These are phyloP conservation scores for Poecilia velifera DNA, from an alignment of 2,797 vertebrate species.

Conservation along the genomic window DNA sequence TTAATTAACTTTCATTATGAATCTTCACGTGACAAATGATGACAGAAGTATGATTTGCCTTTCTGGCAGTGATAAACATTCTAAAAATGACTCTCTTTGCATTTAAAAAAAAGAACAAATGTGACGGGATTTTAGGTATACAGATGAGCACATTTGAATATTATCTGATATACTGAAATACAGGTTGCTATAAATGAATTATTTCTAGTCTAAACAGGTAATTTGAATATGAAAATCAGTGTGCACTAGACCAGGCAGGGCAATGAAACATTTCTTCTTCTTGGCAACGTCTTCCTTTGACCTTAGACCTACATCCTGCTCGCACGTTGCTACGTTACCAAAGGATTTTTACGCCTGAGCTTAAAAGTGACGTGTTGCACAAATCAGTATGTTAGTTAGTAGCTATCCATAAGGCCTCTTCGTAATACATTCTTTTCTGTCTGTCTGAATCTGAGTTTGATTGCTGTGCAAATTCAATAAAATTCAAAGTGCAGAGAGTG, in stretches of 20 bases:
- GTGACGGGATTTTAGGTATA: not conserved
- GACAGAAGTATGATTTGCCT: not conserved
- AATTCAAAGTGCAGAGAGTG: not conserved
- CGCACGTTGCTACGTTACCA: conserved; percentile 38
- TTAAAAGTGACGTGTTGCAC: conserved; percentile 26
- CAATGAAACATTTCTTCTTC: conserved; percentile 34
- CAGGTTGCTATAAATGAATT: conserved; percentile 30
- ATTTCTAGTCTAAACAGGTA: conserved; percentile 50
- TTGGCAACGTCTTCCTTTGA: conserved; percentile 55
- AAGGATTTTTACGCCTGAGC: conserved; percentile 36
- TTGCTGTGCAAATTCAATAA: not conserved
- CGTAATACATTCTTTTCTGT: conserved; percentile 12
- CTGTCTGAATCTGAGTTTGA: conserved; percentile 8
- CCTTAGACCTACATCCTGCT: conserved; percentile 39
- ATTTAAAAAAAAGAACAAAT: not conserved
- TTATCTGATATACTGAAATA: conserved; percentile 35
- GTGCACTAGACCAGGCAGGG: conserved; percentile 23
- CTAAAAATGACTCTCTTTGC: not conserved
- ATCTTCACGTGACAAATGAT: not conserved
- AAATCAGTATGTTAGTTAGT: conserved; percentile 19
- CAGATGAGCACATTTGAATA: conserved; percentile 32
- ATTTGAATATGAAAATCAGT: conserved; percentile 53
- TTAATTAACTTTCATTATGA: not conserved
- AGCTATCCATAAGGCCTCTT: conserved; percentile 15
- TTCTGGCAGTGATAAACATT: not conserved